Conservation (phyloP, 2,113 vertebrate genomes). For the Heliornis fulica region DNA sequence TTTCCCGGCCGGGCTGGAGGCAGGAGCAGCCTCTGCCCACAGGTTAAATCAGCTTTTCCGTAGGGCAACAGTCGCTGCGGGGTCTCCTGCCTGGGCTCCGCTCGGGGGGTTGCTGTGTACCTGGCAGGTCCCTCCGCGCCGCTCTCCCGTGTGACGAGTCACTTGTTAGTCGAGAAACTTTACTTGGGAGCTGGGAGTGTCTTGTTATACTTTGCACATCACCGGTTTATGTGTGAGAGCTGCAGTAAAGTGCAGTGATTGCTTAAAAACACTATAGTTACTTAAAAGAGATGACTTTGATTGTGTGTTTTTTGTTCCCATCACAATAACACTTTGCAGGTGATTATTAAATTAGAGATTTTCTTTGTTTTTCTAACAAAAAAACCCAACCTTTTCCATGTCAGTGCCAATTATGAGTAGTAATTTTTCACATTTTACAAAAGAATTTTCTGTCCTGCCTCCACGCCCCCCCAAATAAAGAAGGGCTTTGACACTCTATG, state of each 20-base stretch:
- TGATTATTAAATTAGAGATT: conserved; percentile 99
- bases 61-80: background rate
- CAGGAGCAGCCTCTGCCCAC: background rate
- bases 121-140: conserved; percentile 34
- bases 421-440: conserved; percentile 89
- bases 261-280: conserved; percentile 77
- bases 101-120: conserved; percentile 43
- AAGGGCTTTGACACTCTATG: conserved; percentile 90
- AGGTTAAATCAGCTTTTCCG: background rate
- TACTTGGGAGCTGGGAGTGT: conserved; percentile 64
- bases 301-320: conserved; percentile 87
- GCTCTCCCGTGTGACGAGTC: conserved; percentile 57
- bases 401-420: conserved; percentile 91
- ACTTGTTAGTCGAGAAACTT: conserved; percentile 68
- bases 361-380: conserved; percentile 92
- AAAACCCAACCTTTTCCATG: conserved; percentile 85
- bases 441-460: conserved; percentile 84
- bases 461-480: conserved; percentile 82
- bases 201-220: conserved; percentile 59
- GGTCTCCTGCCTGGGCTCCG: conserved; percentile 49
- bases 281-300: conserved; percentile 85
- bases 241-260: conserved; percentile 52
- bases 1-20: background rate
- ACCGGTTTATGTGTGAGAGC: conserved; percentile 61
- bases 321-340: conserved; percentile 93